Conservation (phyloP, 2,113 vertebrate species). For the Hydrolagus affinis region DNA sequence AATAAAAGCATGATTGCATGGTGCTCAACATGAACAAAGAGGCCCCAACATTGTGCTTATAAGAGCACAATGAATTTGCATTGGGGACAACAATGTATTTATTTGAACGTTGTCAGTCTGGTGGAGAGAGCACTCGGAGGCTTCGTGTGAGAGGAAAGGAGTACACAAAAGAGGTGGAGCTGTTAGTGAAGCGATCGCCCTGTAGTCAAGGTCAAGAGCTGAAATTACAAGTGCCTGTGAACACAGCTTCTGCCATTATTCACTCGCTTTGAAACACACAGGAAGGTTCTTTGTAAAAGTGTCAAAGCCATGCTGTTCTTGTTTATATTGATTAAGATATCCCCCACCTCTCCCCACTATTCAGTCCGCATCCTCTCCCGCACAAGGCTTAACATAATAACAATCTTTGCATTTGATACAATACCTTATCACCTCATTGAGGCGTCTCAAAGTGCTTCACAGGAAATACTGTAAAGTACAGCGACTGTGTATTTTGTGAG, state of each 20-base stretch:
- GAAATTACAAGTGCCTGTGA: conserved; percentile 61
- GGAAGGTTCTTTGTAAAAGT: not conserved
- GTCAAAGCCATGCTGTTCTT: no score
- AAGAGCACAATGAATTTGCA: conserved; percentile 41
- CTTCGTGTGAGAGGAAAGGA: conserved; percentile 52
- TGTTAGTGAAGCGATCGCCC: conserved; percentile 60
- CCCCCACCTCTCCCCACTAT: no score
- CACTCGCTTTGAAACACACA: not conserved
- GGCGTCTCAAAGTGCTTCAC: no score
- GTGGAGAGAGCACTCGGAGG: conserved; percentile 33
- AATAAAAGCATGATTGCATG: conserved; percentile 59
- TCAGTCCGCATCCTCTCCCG: no score
- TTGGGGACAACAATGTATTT: conserved; percentile 49
- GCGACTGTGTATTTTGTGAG: no score
- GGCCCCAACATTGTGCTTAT: conserved; percentile 50
- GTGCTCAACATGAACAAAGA: conserved; percentile 47
- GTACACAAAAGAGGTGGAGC: conserved; percentile 51
- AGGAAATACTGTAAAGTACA: no score
- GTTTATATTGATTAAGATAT: no score
- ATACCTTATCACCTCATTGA: no score
- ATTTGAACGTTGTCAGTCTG: not conserved
- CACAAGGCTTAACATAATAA: no score
- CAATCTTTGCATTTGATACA: no score
- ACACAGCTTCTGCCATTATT: conserved; percentile 54
- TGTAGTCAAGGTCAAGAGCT: conserved; percentile 56